Percentiles rank a stretch among this genome's conserved stretches.
These are phyloP conservation scores for Heteropelma amictum DNA, from an alignment of 2,888 invertebrate species.

Conservation along the genomic window DNA sequence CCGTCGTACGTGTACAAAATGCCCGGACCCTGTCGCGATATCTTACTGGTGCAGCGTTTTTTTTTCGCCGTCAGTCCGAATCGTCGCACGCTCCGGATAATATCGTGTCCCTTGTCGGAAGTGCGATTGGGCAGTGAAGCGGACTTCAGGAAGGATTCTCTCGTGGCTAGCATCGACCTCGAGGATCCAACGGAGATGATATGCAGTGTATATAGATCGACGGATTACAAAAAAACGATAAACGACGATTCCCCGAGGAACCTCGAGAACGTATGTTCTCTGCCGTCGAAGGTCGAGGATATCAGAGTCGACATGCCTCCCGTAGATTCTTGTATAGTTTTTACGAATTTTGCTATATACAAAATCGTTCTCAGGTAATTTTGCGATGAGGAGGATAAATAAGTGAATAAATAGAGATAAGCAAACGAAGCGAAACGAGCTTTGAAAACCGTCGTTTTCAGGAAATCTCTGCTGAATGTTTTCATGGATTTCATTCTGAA, in stretches of 20 bases:
- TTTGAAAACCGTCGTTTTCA: constrained; percentile 58
- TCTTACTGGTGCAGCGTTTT: constrained; percentile 84
- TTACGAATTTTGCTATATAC: constrained; percentile 82
- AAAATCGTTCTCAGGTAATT: constrained; percentile 80
- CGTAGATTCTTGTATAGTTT: constrained; percentile 81
- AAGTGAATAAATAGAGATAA: not conserved
- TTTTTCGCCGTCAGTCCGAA: constrained; percentile 82
- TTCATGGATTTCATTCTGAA: constrained; percentile 81
- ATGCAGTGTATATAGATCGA: constrained; percentile 78
- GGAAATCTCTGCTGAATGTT: constrained; percentile 78
- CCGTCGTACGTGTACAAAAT: constrained; percentile 86
- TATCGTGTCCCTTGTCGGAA: constrained; percentile 82
- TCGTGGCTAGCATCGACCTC: constrained; percentile 81
- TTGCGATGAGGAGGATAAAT: not conserved
- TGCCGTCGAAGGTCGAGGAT: constrained; percentile 78
- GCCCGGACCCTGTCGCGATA: constrained; percentile 81
- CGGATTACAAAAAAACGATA: constrained; percentile 74
- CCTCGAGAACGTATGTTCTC: constrained; percentile 70
- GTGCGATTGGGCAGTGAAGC: constrained; percentile 79
- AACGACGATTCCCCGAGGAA: constrained; percentile 66
- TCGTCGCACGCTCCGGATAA: constrained; percentile 78
- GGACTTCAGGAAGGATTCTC: constrained; percentile 81
- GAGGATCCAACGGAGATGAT: constrained; percentile 79
- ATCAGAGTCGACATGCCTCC: constrained; percentile 77
- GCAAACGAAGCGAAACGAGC: too few relatives aligned